phyloP scores from a whole-genome alignment of 1,140 invertebrate genomes.

The Acromyrmex heyeri region DNA sequence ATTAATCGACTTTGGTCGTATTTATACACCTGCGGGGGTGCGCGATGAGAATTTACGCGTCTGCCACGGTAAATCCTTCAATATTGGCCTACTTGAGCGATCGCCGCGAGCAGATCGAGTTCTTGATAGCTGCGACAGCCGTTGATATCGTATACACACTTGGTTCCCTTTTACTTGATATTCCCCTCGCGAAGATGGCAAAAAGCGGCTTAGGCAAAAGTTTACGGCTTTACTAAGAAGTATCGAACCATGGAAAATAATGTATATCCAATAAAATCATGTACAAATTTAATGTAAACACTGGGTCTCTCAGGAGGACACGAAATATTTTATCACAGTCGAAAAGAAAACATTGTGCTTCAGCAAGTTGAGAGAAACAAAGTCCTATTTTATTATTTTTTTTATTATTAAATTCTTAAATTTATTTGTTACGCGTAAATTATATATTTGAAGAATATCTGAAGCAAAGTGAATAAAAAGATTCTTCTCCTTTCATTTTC shows the following conservation, averaged over 20 bases:
- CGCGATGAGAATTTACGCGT: constrained; percentile 56
- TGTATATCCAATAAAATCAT: not conserved
- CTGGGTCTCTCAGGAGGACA: not conserved
- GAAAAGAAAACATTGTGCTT: not conserved
- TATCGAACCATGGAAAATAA: not conserved
- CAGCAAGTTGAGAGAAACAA: not conserved
- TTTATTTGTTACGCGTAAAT: not conserved
- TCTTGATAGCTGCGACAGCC: constrained; percentile 35
- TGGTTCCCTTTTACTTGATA: constrained; percentile 3
- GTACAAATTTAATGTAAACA: constrained; percentile 19
- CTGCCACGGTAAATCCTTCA: constrained; percentile 58
- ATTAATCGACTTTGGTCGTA: constrained; percentile 67
- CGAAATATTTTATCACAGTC: not conserved
- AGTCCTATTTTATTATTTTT: not conserved
- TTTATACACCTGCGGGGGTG: constrained; percentile 64
- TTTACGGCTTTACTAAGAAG: not conserved
- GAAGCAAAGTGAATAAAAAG: not conserved
- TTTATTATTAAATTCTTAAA: not conserved
- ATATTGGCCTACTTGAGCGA: constrained; percentile 60
- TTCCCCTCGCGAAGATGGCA: not conserved
- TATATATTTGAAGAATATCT: not conserved
- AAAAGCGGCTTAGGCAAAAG: not conserved
- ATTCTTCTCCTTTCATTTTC: not conserved
- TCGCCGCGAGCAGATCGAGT: constrained; percentile 41
- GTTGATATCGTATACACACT: constrained; percentile 1